phyloP scores from a whole-genome alignment of 1,140 invertebrate genomes.

The Cepaea nemoralis region DNA sequence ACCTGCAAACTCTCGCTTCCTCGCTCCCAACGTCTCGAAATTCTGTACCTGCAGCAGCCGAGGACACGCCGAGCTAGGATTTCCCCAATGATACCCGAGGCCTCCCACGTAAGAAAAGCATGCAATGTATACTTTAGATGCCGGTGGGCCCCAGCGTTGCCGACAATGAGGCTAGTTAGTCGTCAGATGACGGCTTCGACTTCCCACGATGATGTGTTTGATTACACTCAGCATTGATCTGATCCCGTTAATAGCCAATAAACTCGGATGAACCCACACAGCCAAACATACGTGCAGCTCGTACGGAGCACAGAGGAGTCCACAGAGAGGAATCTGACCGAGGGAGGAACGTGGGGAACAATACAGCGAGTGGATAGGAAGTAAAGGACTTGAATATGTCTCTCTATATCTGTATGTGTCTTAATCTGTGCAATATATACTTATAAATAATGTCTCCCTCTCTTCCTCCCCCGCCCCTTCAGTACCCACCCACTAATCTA shows the following conservation, averaged over 20 bases:
- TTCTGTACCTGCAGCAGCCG: background rate
- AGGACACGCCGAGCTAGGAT: background rate
- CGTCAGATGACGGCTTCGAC: background rate
- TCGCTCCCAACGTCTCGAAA: background rate
- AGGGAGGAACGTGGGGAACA: no score
- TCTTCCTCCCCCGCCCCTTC: no score
- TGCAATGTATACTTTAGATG: background rate
- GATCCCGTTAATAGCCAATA: conserved; percentile 7
- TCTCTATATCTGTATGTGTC: no score
- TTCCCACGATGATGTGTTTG: background rate
- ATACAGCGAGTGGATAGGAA: no score
- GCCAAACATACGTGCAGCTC: background rate
- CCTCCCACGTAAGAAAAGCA: conserved; percentile 17
- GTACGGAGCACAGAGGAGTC: no score
- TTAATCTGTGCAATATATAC: no score
- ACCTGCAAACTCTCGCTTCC: background rate
- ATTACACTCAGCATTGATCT: background rate
- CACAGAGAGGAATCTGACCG: no score
- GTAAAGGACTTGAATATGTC: no score
- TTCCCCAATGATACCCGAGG: background rate
- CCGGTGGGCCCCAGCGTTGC: background rate
- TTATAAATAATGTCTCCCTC: no score
- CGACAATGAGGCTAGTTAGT: background rate
- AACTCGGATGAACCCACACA: background rate
- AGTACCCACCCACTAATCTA: no score